Base-by-base conservation (phyloP, 2,888 invertebrate species). In the Nysson spinosus region DNA sequence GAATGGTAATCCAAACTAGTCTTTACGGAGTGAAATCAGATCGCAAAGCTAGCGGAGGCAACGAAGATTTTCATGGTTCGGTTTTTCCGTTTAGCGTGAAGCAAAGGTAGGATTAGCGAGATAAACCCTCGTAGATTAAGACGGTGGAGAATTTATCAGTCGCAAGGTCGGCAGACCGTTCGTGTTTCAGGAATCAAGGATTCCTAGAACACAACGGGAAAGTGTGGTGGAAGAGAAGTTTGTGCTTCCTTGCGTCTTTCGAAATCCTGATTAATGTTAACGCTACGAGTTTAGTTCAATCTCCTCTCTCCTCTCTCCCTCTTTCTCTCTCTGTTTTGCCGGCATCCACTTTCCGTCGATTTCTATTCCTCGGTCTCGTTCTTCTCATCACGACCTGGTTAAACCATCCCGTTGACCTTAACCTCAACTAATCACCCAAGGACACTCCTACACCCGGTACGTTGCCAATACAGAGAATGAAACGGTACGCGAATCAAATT, bases 261-360 rank as follows among this genome's bases (percentile, higher is more conserved):
- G 60, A 39, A 60, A 60, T 44, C 60, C 65, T 65, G 68, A 68
- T 65, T 65, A 65, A 68, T 65, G 65, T 51, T 19, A 50, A 17
- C 42, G 35, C 42, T 32, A 32, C 40, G 26, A 34, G 24, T 4
- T n/a, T 28, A n/a, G 40, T 43, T 34, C 16, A 9, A 6, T 19
- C 46, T 24, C 1, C 4, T 14, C 9, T 26, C 14, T 26, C 4
- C 50, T 11, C 30, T 17, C 32, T 16, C 14, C 22, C 11, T 44
- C 26, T n/a, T n/a, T 16, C 26, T 11, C 24, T 52, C 19, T 28
- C 24, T n/a, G n/a, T n/a, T n/a, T n/a, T n/a, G n/a, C 3, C 32
- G n/a, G n/a, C 24, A 22, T 22, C 22, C 22, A 32, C 14, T 32
- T n/a, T 17, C 39, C 26, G n/a, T 3, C n/a, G 4, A 9, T 7